Percentiles rank a stretch among this genome's conserved stretches.
phyloP scores from a whole-genome alignment of 1,140 invertebrate genomes.

The Psilanteris sp. region DNA sequence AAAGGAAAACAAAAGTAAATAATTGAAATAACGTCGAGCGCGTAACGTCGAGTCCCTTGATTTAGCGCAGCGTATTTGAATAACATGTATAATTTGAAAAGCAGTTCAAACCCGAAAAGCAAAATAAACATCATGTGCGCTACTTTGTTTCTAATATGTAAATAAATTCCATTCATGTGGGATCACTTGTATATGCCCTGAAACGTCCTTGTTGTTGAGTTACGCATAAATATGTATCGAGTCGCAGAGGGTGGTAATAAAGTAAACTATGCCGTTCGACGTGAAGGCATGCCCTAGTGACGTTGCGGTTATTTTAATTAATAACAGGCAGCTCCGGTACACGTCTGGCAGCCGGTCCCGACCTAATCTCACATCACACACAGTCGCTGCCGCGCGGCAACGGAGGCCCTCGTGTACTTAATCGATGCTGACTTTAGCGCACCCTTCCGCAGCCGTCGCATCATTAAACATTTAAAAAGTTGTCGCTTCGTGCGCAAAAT shows the following conservation, averaged over 20 bases:
- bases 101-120: slow-evolving; percentile 15
- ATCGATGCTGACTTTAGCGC: slow-evolving; percentile 42
- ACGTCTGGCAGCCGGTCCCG: slow-evolving; percentile 36
- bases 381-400: slow-evolving; percentile 7
- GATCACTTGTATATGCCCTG: slow-evolving; percentile 36
- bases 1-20: slow-evolving; percentile 29
- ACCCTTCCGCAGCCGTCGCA: slow-evolving; percentile 24
- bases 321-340: slow-evolving; percentile 55
- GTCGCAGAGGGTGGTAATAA: slow-evolving; percentile 65
- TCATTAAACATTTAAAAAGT: slow-evolving; percentile 47
- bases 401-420: slow-evolving; percentile 37
- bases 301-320: slow-evolving; percentile 72
- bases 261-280: slow-evolving; percentile 56
- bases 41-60: not conserved
- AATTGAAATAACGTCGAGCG: slow-evolving; percentile 17
- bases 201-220: slow-evolving; percentile 48
- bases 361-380: slow-evolving; percentile 47
- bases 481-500: slow-evolving; percentile 23
- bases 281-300: slow-evolving; percentile 51
- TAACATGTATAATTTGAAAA: slow-evolving; percentile 34
- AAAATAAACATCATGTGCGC: slow-evolving; percentile 47
- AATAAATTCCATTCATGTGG: slow-evolving; percentile 58
- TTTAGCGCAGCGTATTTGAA: slow-evolving; percentile 20
- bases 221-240: slow-evolving; percentile 54
- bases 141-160: slow-evolving; percentile 59